Conservation (phyloP, 2,113 vertebrate genomes). For the Oncorhynchus tshawytscha region DNA sequence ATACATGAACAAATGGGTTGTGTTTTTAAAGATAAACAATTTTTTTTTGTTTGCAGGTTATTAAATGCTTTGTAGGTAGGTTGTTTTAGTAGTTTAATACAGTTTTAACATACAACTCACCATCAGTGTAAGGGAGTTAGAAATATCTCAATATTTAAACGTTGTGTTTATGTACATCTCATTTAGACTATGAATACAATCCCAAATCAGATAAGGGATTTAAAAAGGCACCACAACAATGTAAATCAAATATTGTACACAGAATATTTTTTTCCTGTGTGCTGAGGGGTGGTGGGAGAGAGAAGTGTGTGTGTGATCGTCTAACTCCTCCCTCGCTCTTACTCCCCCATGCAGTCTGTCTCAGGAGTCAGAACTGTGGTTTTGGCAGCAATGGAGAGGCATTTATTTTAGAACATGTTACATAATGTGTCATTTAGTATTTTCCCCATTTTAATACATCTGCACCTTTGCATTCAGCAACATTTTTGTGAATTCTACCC, state of each 20-base stretch:
- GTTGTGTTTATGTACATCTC: too few species aligned
- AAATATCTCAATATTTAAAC: too few species aligned
- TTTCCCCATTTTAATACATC: slow-evolving; percentile 24
- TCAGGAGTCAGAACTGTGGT: slow-evolving; percentile 33
- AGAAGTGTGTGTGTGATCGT: not conserved
- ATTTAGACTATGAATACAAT: too few species aligned
- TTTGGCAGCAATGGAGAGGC: slow-evolving; percentile 43
- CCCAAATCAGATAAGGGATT: not conserved
- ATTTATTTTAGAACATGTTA: slow-evolving; percentile 44
- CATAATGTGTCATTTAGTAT: slow-evolving; percentile 10
- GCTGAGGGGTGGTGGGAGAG: not conserved
- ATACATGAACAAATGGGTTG: too few species aligned
- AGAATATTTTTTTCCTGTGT: not conserved
- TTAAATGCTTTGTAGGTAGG: too few species aligned
- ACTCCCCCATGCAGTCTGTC: slow-evolving; percentile 14
- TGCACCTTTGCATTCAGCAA: slow-evolving; percentile 4
- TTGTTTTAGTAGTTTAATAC: too few species aligned
- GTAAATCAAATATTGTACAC: not conserved
- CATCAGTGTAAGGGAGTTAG: not conserved
- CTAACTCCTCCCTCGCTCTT: not conserved
- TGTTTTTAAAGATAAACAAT: too few species aligned
- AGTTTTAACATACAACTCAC: slow-evolving; percentile 1
- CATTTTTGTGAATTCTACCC: not conserved
- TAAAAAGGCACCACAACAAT: not conserved
- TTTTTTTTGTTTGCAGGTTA: too few species aligned